Base-by-base conservation (phyloP, 92 coral and sea anemone genomes). In the Diadumene lineata region DNA sequence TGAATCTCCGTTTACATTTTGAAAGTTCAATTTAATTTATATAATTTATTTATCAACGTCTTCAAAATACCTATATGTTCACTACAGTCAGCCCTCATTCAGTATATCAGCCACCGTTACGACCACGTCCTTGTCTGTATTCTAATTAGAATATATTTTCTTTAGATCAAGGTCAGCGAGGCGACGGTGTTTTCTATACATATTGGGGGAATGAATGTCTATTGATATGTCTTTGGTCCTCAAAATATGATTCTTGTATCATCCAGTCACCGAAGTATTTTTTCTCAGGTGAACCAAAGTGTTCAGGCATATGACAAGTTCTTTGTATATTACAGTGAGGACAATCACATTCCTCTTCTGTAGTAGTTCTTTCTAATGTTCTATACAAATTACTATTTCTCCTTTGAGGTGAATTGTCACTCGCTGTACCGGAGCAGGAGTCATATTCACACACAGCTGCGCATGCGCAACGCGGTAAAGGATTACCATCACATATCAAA, bases 181-280 rank as follows among this genome's bases (percentile, higher is more conserved):
- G 48, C 34, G n/a, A n/a, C n/a, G n/a, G n/a, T n/a, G n/a, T 26
- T 10, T 24, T 70, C 62, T 57, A 78, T 21, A 78, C 82, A 38
- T 78, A 78, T 23, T 78, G 82, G 0, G 82, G 82, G 23, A 78
- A 78, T 1, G 82, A 78, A 43, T 68, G 55, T 1, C 82, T 66
- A 60, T 78, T 28, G 25, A 66, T 56, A 11, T 69, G 75, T 31
- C 82, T 78, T 21, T 31, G 60, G 1, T 56, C 68, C 7, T 78
- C 82, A 58, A 78, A 27, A 13, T 53, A 72, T 34, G 77, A 27
- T 64, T 87, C 92, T 22, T 68, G 74, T 27, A 84, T 62, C 97
- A 91, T 88, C 97, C 97, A 88, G 70, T 88, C 97, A 21, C 97
- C 97, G 78, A 73, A 88, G 71, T 91, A 91, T 65, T 91, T 88